Percentiles rank a stretch among this genome's conserved stretches.
Evolutionary conservation across 2,888 invertebrate genomes (phyloP).

Genomic region (Venustoraphidia nigricollis): DNA sequence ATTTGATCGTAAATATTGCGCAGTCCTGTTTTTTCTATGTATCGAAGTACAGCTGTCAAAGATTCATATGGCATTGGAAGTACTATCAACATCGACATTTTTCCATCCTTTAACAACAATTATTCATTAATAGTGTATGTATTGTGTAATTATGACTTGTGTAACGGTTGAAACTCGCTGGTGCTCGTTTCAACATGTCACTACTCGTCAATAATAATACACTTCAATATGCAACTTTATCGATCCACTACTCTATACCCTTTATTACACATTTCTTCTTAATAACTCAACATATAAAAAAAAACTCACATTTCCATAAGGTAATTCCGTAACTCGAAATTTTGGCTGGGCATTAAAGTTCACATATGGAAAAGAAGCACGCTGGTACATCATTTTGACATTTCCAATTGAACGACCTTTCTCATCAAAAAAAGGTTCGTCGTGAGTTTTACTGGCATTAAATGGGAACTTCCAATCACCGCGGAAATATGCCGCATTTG

Average conservation of each 20-base stretch:
- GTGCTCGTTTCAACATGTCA: too few relatives aligned
- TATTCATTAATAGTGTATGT: neutral
- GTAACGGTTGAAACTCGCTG: too few relatives aligned
- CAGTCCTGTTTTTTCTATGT: constrained; percentile 32
- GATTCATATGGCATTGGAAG: constrained; percentile 40
- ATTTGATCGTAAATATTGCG: constrained; percentile 35
- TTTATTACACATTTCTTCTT: neutral
- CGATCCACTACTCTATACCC: too few relatives aligned
- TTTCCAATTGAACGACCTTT: constrained; percentile 31
- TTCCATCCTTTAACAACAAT: constrained; percentile 25
- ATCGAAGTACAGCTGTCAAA: constrained; percentile 33
- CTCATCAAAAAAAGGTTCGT: constrained; percentile 43
- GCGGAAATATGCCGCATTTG: constrained; percentile 56
- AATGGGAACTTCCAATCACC: constrained; percentile 56
- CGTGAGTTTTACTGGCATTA: constrained; percentile 35
- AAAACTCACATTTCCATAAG: constrained; percentile 39
- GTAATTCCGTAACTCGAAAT: constrained; percentile 46
- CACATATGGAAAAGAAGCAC: constrained; percentile 33
- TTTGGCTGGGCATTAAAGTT: constrained; percentile 31
- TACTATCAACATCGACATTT: constrained; percentile 47
- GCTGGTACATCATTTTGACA: constrained; percentile 62
- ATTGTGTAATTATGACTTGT: too few relatives aligned
- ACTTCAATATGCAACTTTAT: too few relatives aligned
- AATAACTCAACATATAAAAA: neutral
- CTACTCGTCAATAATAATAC: too few relatives aligned